phyloP scores from a whole-genome alignment of 2,797 vertebrate genomes.

The Gastrophryne carolinensis region DNA sequence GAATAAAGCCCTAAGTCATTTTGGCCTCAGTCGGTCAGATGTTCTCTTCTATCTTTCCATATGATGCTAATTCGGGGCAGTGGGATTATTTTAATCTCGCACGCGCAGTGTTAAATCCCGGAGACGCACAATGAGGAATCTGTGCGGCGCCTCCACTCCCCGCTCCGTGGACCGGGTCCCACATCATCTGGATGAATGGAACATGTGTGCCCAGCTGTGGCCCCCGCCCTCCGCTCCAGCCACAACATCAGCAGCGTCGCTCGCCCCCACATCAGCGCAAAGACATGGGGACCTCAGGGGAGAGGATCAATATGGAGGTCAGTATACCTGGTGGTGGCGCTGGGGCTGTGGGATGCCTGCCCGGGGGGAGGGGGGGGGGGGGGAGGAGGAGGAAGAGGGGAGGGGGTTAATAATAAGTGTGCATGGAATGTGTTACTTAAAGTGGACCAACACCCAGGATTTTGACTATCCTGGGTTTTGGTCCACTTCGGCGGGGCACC shows the following conservation, averaged over 20 bases:
- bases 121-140: slow-evolving; percentile 49
- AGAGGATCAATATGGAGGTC: slow-evolving; percentile 62
- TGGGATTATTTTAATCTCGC: not conserved
- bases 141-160: not conserved
- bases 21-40: too few species aligned
- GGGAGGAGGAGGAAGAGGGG: too few species aligned
- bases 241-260: not conserved
- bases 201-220: slow-evolving; percentile 65
- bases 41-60: too few species aligned
- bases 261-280: slow-evolving; percentile 10
- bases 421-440: too few species aligned
- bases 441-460: too few species aligned
- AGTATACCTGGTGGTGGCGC: slow-evolving; percentile 45
- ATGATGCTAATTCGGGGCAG: too few species aligned
- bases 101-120: slow-evolving; percentile 4
- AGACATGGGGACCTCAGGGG: slow-evolving; percentile 64
- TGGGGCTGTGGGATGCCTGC: not conserved
- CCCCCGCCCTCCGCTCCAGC: slow-evolving; percentile 49
- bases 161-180: slow-evolving; percentile 52
- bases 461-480: too few species aligned
- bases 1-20: too few species aligned
- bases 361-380: too few species aligned
- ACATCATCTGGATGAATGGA: slow-evolving; percentile 65
- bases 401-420: too few species aligned
- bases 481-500: too few species aligned